These are phyloP conservation scores for Meriones unguiculatus DNA, from an alignment of 2,113 vertebrate genomes.

Conservation along the genomic window DNA sequence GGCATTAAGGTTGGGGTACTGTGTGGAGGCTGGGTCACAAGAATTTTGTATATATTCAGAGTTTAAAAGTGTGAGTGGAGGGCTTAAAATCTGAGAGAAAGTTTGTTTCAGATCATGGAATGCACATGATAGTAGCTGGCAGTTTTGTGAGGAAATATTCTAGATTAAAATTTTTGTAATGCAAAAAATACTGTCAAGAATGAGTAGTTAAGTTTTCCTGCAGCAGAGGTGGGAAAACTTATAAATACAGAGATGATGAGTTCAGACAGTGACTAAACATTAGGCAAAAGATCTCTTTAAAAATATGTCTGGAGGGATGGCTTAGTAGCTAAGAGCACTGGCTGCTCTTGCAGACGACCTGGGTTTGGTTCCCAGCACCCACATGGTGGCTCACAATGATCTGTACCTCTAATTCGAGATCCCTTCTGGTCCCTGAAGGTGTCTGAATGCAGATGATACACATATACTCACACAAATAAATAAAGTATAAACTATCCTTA, in stretches of 20 bases:
- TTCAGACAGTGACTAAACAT: slow-evolving; percentile 27
- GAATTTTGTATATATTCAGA: background rate
- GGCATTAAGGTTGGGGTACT: background rate
- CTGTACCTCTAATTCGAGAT: background rate
- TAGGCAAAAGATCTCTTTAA: background rate
- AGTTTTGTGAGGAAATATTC: slow-evolving; percentile 21
- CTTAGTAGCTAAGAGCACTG: background rate
- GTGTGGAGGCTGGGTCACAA: background rate
- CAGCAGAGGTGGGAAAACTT: background rate
- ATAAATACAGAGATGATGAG: background rate
- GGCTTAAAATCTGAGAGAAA: background rate
- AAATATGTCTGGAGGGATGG: background rate
- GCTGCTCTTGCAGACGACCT: background rate
- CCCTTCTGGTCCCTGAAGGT: background rate
- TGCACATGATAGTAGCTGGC: background rate
- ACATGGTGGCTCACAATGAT: background rate
- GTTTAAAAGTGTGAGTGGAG: background rate
- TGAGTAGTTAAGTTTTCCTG: background rate
- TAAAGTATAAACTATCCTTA: background rate
- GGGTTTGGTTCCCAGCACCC: background rate
- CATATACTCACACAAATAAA: background rate
- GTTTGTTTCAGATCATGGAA: background rate
- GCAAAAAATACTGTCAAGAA: background rate
- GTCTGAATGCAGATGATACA: background rate
- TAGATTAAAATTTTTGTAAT: background rate